A percentile compares a stretch with the other conserved stretches of the same genome.
Conservation (phyloP, 2,113 vertebrate species). For the Canis aureus region DNA sequence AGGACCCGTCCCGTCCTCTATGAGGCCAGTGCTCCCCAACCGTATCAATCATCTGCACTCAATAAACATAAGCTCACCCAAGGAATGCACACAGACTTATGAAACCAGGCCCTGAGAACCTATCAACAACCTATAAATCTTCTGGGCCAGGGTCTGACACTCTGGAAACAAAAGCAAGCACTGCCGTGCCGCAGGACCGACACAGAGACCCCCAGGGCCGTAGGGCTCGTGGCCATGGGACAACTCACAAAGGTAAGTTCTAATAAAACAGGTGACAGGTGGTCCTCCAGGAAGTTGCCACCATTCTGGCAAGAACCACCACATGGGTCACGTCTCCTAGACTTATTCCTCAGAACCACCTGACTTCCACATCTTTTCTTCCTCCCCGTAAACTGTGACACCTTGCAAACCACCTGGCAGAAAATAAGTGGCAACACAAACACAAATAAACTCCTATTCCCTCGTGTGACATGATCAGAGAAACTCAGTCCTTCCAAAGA, state of each 20-base stretch:
- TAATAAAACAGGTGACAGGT: background rate
- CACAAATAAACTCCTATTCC: background rate
- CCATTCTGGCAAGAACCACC: background rate
- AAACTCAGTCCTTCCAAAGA: no score
- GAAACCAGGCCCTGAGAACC: background rate
- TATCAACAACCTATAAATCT: background rate
- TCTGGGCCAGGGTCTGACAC: background rate
- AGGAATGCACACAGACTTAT: no score
- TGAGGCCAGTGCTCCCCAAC: rapidly evolving
- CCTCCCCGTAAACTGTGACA: background rate
- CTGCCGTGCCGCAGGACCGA: rapidly evolving
- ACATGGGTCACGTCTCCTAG: rapidly evolving
- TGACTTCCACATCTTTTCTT: background rate
- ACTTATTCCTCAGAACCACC: background rate
- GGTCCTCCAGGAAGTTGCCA: background rate
- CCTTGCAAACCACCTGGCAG: background rate
- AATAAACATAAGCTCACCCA: rapidly evolving
- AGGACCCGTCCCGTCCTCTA: rapidly evolving
- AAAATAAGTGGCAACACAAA: background rate
- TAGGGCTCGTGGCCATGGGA: rapidly evolving
- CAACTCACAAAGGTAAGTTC: background rate
- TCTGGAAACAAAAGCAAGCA: background rate
- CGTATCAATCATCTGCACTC: rapidly evolving
- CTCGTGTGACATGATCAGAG: rapidly evolving
- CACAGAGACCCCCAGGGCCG: background rate